Evolutionary conservation across 1,140 invertebrate species (phyloP).

Genomic region (Gonatopus flavifemur): DNA sequence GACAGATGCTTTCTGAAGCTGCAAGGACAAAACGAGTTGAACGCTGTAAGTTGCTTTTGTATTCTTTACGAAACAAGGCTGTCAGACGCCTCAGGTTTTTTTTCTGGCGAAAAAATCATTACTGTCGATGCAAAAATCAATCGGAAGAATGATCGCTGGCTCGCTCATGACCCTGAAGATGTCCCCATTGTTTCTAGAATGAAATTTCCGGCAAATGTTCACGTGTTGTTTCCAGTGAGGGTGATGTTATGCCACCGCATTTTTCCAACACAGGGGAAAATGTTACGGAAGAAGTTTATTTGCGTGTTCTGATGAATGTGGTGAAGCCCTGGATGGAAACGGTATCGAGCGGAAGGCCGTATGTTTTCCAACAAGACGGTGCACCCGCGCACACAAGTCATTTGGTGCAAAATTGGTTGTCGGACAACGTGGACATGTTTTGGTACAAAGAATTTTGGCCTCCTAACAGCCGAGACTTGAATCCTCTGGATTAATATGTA

Average conservation of each 20-base stretch:
- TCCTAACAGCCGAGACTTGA: too few species aligned
- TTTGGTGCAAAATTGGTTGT: slow-evolving; percentile 5
- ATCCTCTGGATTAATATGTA: too few species aligned
- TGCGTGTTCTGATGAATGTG: neutral
- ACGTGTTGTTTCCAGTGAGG: neutral
- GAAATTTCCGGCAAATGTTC: slow-evolving; percentile 1
- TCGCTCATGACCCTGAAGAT: too few species aligned
- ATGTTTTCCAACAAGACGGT: slow-evolving; percentile 9
- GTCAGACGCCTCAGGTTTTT: neutral
- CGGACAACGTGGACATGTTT: too few species aligned
- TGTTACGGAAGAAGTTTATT: neutral
- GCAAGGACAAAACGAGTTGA: neutral
- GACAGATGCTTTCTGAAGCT: neutral
- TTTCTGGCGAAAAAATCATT: slow-evolving; percentile 3
- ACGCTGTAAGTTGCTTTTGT: neutral
- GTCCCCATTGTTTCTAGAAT: neutral
- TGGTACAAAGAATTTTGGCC: too few species aligned
- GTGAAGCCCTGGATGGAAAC: slow-evolving; percentile 12
- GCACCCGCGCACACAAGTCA: slow-evolving; percentile 3
- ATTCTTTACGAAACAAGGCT: neutral
- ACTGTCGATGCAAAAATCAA: neutral
- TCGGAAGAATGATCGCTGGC: slow-evolving; percentile 1
- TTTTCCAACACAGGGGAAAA: neutral
- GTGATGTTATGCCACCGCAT: slow-evolving; percentile 1
- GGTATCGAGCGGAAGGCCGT: slow-evolving; percentile 2